These are phyloP conservation scores for Mythimna pallens DNA, from an alignment of 2,888 invertebrate species.

Conservation along the genomic window DNA sequence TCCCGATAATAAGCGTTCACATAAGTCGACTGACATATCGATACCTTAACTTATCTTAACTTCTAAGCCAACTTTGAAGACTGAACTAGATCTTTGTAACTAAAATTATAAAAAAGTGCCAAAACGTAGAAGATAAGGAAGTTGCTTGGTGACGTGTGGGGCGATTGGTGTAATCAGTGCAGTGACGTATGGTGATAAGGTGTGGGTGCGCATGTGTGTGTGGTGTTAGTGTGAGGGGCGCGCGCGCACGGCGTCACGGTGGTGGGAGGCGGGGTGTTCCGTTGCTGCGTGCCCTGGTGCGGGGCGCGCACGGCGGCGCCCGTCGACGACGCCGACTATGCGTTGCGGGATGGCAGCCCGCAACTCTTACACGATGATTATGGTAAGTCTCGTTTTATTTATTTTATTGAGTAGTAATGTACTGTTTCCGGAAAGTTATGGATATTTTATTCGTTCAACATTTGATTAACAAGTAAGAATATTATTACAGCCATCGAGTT, in stretches of 20 bases:
- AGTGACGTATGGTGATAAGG: conserved; percentile 63
- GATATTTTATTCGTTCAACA: not conserved
- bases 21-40: conserved; percentile 84
- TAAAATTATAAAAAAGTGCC: conserved; percentile 70
- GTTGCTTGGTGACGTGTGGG: conserved; percentile 48
- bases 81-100: conserved; percentile 79
- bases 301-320: conserved; percentile 93
- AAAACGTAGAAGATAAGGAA: conserved; percentile 61
- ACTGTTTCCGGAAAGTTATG: not conserved
- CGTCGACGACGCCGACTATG: conserved; percentile 90
- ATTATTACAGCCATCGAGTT: not conserved
- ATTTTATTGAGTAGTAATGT: not conserved
- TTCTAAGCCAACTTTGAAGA: conserved; percentile 82
- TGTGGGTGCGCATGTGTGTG: conserved; percentile 59
- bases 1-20: conserved; percentile 62
- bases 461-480: no score
- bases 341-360: conserved; percentile 86
- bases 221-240: conserved; percentile 60
- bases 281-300: conserved; percentile 96
- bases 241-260: conserved; percentile 90
- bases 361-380: conserved; percentile 81
- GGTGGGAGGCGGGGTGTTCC: conserved; percentile 95
- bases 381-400: conserved; percentile 74
- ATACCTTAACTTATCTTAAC: conserved; percentile 75
- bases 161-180: conserved; percentile 48